phyloP scores from a whole-genome alignment of 2,888 invertebrate species.

The Sarcophaga rosellei region DNA sequence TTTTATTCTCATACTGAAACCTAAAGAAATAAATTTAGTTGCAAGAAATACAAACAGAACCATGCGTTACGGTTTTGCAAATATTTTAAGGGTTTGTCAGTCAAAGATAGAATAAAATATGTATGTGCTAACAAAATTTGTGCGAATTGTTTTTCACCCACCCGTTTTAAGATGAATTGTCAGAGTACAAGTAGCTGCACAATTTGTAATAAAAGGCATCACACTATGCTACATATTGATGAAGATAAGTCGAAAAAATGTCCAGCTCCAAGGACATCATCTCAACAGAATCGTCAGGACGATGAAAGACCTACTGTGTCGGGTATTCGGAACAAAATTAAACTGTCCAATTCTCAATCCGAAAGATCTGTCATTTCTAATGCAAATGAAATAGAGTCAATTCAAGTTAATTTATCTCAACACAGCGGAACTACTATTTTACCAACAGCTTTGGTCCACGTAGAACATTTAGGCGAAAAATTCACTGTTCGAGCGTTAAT shows the following conservation, averaged over 20 bases:
- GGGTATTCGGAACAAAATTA: not conserved
- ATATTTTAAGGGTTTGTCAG: constrained; percentile 20
- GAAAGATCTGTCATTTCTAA: too few species aligned
- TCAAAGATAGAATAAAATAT: constrained; percentile 10
- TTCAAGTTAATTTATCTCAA: too few species aligned
- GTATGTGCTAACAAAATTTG: constrained; percentile 1
- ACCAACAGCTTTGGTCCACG: not conserved
- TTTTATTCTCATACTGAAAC: too few species aligned
- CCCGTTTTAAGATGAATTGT: too few species aligned
- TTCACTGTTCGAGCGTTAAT: constrained; percentile 25
- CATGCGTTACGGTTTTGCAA: not conserved
- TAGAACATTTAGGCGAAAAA: constrained; percentile 18
- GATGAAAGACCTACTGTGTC: not conserved
- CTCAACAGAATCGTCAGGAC: too few species aligned
- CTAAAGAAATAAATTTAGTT: too few species aligned
- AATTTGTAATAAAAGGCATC: not conserved
- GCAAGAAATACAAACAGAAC: too few species aligned
- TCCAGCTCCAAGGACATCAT: too few species aligned
- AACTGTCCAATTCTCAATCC: not conserved
- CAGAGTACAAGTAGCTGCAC: too few species aligned
- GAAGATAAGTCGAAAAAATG: too few species aligned
- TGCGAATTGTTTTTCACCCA: too few species aligned
- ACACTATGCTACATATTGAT: constrained; percentile 17
- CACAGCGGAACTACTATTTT: too few species aligned
- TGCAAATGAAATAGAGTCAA: not conserved